These are phyloP conservation scores for Pseudochromis fuscus DNA, from an alignment of 2,797 vertebrate species.

Conservation along the genomic window DNA sequence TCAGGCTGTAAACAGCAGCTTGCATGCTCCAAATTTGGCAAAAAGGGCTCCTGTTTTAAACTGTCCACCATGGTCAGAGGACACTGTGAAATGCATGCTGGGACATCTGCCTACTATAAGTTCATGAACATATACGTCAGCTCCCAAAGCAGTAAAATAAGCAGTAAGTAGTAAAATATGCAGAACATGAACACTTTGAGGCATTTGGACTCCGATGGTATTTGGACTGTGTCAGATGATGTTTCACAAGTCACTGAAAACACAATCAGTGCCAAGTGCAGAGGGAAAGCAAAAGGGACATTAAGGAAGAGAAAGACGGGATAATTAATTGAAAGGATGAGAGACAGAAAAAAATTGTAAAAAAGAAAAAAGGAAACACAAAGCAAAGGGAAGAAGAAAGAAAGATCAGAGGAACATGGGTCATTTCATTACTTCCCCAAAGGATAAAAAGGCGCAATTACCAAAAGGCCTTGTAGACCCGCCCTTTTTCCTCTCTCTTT, in stretches of 20 bases:
- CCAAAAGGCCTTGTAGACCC: slow-evolving; percentile 50
- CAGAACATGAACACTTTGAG: background rate
- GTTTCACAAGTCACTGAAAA: background rate
- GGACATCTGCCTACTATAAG: background rate
- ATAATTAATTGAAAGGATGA: background rate
- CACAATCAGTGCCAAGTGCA: background rate
- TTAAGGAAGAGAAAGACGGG: background rate
- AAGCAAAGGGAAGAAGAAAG: background rate
- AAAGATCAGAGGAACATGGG: slow-evolving; percentile 26
- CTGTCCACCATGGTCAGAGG: background rate
- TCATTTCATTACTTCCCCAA: slow-evolving; percentile 67
- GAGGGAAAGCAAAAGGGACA: background rate
- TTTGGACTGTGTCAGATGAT: too few relatives aligned
- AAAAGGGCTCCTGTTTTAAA: background rate
- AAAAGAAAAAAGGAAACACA: background rate
- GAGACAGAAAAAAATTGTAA: background rate
- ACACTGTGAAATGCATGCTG: background rate
- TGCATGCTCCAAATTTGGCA: background rate
- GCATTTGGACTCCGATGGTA: background rate
- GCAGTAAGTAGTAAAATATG: too few relatives aligned
- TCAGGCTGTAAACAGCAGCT: too few relatives aligned
- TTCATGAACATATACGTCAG: background rate
- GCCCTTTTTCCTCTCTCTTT: slow-evolving; percentile 24
- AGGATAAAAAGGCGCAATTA: slow-evolving; percentile 81
- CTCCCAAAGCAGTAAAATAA: background rate